Conservation (phyloP, 2,888 invertebrate genomes). For the Dermolepida albohirtum region DNA sequence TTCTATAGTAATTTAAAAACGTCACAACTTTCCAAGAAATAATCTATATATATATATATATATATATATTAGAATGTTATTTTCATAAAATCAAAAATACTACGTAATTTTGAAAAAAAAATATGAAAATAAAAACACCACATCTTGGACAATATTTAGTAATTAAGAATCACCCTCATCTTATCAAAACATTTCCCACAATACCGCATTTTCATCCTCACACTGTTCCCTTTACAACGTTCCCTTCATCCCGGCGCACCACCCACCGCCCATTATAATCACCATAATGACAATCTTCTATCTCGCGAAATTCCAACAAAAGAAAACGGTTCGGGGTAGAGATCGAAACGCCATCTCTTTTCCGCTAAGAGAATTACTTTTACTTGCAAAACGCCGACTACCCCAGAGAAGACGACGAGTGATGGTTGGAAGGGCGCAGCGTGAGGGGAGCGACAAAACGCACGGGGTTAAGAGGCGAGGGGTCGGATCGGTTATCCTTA, state of each 20-base stretch:
- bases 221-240: constrained; percentile 5
- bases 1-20: too few species aligned
- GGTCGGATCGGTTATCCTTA: constrained; percentile 35
- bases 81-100: too few species aligned
- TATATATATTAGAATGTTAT: too few species aligned
- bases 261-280: constrained; percentile 19
- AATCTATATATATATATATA: too few species aligned
- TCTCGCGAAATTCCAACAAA: constrained; percentile 35
- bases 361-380: constrained; percentile 34
- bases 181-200: constrained; percentile 3
- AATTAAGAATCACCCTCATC: background rate
- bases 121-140: too few species aligned
- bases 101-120: too few species aligned
- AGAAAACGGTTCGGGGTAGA: constrained; percentile 23
- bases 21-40: too few species aligned
- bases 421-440: too few species aligned
- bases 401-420: too few species aligned
- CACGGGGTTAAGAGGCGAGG: constrained; percentile 30
- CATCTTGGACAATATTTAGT: too few species aligned
- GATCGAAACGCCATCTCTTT: constrained; percentile 35
- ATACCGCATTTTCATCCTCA: background rate
- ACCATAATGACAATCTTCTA: constrained; percentile 36
- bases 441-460: background rate
- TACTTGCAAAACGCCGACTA: background rate
- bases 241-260: background rate